These are phyloP conservation scores for Drosophila asahinai DNA, from an alignment of 1,140 invertebrate genomes.

Conservation along the genomic window DNA sequence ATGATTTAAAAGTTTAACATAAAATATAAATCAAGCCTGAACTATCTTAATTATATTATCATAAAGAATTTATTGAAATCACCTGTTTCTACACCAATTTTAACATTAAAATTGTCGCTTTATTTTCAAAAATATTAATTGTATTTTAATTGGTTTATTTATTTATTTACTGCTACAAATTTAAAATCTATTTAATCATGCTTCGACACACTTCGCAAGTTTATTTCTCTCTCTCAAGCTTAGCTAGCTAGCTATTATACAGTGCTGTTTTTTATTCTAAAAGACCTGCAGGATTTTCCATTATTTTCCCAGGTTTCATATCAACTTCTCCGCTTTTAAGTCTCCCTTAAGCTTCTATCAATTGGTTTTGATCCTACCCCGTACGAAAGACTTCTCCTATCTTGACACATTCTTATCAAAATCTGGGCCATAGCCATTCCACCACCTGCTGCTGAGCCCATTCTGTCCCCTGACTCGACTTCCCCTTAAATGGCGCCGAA, in stretches of 20 bases:
- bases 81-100: no score
- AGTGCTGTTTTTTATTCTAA: no score
- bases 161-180: no score
- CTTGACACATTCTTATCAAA: slow-evolving; percentile 25
- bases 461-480: slow-evolving; percentile 3
- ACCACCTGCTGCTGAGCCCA: slow-evolving; percentile 28
- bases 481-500: slow-evolving; percentile 61
- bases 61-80: no score
- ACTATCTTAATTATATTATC: not conserved
- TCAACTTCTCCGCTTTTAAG: no score
- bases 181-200: no score
- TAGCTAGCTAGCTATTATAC: no score
- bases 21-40: not conserved
- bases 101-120: not conserved
- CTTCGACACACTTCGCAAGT: no score
- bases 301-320: not conserved
- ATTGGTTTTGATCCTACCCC: not conserved
- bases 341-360: not conserved
- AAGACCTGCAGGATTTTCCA: not conserved
- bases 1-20: not conserved
- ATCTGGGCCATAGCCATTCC: not conserved
- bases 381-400: not conserved
- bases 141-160: not conserved
- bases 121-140: not conserved
- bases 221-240: not conserved